Conservation (phyloP, 2,888 invertebrate genomes). For the Stenurella melanura region DNA sequence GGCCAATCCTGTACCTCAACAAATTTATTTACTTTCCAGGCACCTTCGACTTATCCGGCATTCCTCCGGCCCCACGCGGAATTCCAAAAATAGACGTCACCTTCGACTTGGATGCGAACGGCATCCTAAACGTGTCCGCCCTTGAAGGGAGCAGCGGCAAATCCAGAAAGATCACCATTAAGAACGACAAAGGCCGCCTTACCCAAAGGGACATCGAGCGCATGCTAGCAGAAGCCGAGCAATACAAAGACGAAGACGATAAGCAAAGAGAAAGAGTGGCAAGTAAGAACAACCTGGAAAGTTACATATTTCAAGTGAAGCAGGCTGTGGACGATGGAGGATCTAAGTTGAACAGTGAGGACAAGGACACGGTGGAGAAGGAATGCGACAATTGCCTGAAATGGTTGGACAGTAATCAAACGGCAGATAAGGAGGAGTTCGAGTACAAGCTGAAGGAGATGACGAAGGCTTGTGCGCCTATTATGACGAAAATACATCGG, state of each 20-base stretch:
- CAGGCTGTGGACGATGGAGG: constrained; percentile 82
- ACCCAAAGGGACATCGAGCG: constrained; percentile 89
- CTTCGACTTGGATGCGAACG: constrained; percentile 86
- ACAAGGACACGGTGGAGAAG: constrained; percentile 71
- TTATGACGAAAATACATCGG: constrained; percentile 77
- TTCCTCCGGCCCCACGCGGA: constrained; percentile 76
- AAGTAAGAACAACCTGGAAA: constrained; percentile 83
- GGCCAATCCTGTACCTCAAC: no score
- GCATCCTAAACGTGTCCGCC: constrained; percentile 78
- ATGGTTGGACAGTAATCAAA: constrained; percentile 83
- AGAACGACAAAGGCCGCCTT: constrained; percentile 88
- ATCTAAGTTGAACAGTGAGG: constrained; percentile 76
- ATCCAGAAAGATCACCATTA: constrained; percentile 86
- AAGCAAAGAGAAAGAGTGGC: constrained; percentile 81
- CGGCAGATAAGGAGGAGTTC: constrained; percentile 80
- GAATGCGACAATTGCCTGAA: constrained; percentile 79
- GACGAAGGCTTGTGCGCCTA: constrained; percentile 76
- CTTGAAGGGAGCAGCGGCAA: constrained; percentile 78
- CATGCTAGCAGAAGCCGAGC: constrained; percentile 85
- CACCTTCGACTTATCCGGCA: constrained; percentile 75
- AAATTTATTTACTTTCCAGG: constrained; percentile 61
- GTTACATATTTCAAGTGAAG: constrained; percentile 82
- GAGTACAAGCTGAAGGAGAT: constrained; percentile 79
- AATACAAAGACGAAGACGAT: constrained; percentile 82
- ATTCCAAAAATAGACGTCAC: constrained; percentile 77